Conservation (phyloP, 2,113 vertebrate species). For the Cephalopholis sonnerati region DNA sequence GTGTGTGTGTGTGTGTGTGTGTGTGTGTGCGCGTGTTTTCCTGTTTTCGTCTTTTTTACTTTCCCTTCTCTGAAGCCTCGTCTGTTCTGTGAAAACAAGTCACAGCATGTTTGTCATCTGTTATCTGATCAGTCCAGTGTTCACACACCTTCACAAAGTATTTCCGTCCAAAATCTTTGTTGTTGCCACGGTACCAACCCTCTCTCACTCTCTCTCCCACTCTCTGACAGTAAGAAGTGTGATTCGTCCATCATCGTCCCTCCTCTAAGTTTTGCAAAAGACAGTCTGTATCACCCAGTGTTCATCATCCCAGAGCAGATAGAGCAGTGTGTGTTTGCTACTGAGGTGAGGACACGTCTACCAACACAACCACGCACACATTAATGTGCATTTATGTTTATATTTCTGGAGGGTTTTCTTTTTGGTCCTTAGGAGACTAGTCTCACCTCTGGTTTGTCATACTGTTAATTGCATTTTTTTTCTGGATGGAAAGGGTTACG, state of each 20-base stretch:
- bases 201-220: constrained; percentile 22
- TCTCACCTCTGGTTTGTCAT: neutral
- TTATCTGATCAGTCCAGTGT: neutral
- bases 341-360: constrained; percentile 83
- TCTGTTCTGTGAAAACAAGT: constrained; percentile 1
- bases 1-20: neutral
- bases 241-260: constrained; percentile 74
- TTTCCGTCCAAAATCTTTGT: neutral
- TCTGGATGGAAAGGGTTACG: too few species aligned
- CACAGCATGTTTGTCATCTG: constrained; percentile 1
- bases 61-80: neutral
- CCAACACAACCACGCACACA: neutral
- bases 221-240: constrained; percentile 76
- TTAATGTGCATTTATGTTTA: neutral
- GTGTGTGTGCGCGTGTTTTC: neutral
- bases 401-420: too few species aligned
- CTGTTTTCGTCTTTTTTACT: neutral
- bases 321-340: constrained; percentile 87
- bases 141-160: neutral
- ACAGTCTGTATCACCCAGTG: constrained; percentile 82
- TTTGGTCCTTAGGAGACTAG: neutral
- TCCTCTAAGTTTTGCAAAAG: constrained; percentile 76
- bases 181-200: neutral
- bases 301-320: constrained; percentile 84
- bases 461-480: too few species aligned